Base-by-base conservation (phyloP, 2,113 vertebrate species). In the Passer montanus region DNA sequence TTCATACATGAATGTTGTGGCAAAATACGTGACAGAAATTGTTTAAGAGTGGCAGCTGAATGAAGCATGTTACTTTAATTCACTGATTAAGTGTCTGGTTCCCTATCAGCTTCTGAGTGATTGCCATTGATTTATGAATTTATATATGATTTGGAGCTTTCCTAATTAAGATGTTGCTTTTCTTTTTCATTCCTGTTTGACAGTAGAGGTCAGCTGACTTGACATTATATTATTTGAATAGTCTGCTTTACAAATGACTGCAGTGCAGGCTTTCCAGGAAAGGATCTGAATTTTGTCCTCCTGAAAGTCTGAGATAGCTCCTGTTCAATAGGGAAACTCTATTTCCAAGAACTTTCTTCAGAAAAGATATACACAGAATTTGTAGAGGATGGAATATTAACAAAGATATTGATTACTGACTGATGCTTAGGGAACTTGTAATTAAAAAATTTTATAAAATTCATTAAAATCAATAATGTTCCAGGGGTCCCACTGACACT, bases 131-230 rank as follows among this genome's bases (percentile, higher is more conserved):
- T 85, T 82, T 77, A 66, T 80, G 59, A 93, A 79, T 79, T 85
- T 87, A 33, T 73, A 35, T 59, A 43, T 44, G 21, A 83, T 94
- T 66, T 88, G 18, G 26, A 79, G 28, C 14, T 46, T 72, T 79
- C 49, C 15, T 89, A 87, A 66, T 89, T 87, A 94, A 91, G 49
- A 89, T 27, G 5, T 24, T 66, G 14, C 23, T 69, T 73, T 63
- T 80, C 70, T 90, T 89, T 92, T 68, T 67, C n/a, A 69, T 92
- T 92, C 22, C 5, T 63, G 41, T 74, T 80, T 90, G 81, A 89
- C 62, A 73, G 44, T 14, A 69, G 30, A 80, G 70, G 30, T 83
- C 85, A 77, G 33, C 27, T 94, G 84, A 74, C 78, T 91, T 88
- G 55, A 67, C 31, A 31, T 83, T 31, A 14, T 80, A 80, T 74